A percentile compares a stretch with the other conserved stretches of the same genome.
These are phyloP conservation scores for Triplophysa yarkandensis DNA, from an alignment of 2,797 vertebrate species.

Conservation along the genomic window DNA sequence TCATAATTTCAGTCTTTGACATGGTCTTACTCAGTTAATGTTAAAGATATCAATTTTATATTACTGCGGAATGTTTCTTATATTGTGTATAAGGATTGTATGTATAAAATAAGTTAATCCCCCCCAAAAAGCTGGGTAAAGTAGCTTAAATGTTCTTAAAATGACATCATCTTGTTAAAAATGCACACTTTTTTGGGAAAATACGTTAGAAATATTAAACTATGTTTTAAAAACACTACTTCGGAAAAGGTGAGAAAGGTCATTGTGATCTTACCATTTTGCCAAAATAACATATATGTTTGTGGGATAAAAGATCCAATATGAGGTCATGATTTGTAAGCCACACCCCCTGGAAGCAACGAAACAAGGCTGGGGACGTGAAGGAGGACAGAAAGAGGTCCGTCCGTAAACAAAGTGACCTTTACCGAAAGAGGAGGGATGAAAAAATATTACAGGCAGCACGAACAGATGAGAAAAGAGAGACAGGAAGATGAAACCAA, in stretches of 20 bases:
- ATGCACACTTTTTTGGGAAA: neutral
- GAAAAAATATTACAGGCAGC: constrained; percentile 43
- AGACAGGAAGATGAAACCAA: constrained; percentile 37
- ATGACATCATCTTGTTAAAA: neutral
- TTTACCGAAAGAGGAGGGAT: constrained; percentile 49
- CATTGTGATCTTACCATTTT: too few species aligned
- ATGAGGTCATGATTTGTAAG: constrained; percentile 2
- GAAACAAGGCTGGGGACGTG: constrained; percentile 21
- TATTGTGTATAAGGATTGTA: neutral
- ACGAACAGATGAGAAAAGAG: constrained; percentile 72
- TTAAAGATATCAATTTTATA: too few species aligned
- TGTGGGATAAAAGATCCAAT: neutral
- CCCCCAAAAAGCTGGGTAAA: too few species aligned
- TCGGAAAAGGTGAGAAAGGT: too few species aligned
- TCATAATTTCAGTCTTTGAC: too few species aligned
- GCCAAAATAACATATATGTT: too few species aligned
- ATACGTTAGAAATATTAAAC: too few species aligned
- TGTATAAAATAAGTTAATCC: too few species aligned
- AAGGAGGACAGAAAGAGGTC: constrained; percentile 50
- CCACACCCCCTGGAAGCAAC: constrained; percentile 56
- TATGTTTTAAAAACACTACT: too few species aligned
- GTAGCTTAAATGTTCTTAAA: neutral
- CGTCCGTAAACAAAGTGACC: constrained; percentile 39
- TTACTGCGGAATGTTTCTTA: neutral
- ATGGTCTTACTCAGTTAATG: too few species aligned